Percentiles rank a stretch among this genome's conserved stretches.
phyloP scores from a whole-genome alignment of 23 tunicate genomes.

The Styela plicata region DNA sequence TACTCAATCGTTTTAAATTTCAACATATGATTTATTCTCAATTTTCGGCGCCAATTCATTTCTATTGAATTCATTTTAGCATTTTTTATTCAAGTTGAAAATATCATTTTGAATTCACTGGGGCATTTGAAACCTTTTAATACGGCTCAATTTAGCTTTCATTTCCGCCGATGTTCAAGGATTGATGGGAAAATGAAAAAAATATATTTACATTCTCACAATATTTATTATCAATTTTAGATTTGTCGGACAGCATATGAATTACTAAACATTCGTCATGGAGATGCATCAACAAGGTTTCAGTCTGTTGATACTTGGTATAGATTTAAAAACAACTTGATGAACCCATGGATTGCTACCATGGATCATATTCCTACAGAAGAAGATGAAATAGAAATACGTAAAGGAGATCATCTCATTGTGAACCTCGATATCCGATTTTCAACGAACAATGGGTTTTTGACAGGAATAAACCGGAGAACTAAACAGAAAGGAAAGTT shows the following conservation, averaged over 20 bases:
- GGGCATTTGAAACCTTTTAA: no score
- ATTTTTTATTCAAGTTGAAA: no score
- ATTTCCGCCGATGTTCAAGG: no score
- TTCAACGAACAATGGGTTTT: neutral
- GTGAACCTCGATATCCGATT: neutral
- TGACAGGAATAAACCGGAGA: neutral
- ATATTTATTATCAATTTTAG: neutral
- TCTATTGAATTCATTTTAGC: no score
- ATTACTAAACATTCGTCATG: neutral
- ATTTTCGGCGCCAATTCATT: no score
- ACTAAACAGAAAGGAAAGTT: neutral
- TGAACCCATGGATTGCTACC: neutral
- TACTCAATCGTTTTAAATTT: no score
- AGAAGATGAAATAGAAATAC: neutral
- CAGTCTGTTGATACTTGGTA: slow-evolving; percentile 1
- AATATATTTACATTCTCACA: neutral
- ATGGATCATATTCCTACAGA: neutral
- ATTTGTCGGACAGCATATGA: neutral
- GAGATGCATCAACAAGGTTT: neutral
- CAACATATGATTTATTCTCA: no score
- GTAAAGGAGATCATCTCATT: neutral
- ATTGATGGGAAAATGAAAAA: no score
- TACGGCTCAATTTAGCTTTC: no score
- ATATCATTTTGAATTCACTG: no score
- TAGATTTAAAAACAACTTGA: neutral